These are phyloP conservation scores for Rapana venosa DNA, from an alignment of 2,888 invertebrate species.

Conservation along the genomic window DNA sequence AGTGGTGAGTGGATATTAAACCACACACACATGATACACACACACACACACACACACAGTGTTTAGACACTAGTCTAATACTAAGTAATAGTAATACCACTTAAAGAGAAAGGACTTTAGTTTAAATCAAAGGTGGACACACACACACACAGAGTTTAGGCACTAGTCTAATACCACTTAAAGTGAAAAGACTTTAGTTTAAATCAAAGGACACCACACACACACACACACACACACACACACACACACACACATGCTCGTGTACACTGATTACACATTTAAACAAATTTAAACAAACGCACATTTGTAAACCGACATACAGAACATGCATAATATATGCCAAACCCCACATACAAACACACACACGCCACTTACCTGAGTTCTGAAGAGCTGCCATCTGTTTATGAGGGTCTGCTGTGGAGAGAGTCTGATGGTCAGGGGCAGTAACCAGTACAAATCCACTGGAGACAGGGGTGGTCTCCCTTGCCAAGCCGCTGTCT, in stretches of 20 bases:
- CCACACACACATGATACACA: not conserved
- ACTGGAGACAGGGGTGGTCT: conserved; percentile 12
- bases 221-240: not conserved
- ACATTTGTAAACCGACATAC: not conserved
- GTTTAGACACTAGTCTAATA: not conserved
- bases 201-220: not conserved
- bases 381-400: conserved; percentile 39
- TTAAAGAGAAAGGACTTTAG: not conserved
- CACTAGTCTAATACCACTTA: no score
- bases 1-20: no score
- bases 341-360: not conserved
- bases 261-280: not conserved
- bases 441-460: conserved; percentile 27
- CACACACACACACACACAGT: not conserved
- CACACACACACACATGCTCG: not conserved
- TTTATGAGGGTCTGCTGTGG: conserved; percentile 1
- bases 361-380: conserved; percentile 10
- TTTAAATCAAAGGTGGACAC: no score
- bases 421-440: conserved; percentile 27
- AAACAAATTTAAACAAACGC: no score
- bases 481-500: conserved; percentile 13
- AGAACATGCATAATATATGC: not conserved
- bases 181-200: not conserved
- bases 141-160: no score
- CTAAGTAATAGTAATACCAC: no score